Conservation (phyloP, 2,113 vertebrate genomes). For the Pagrus major region DNA sequence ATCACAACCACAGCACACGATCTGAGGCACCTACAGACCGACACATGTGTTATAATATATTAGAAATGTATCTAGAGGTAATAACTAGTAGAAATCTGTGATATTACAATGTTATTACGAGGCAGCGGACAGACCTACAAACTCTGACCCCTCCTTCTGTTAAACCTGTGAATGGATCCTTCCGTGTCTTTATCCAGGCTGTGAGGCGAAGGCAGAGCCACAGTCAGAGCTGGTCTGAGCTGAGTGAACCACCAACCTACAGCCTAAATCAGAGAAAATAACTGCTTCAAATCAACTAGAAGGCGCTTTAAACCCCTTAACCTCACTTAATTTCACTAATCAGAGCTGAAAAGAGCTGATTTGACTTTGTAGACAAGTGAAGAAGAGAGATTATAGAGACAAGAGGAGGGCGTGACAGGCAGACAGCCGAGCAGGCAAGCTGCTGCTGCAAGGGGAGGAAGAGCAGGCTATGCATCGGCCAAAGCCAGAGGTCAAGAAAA, state of each 20-base stretch:
- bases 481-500: conserved; percentile 90
- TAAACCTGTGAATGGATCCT: conserved; percentile 42
- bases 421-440: conserved; percentile 78
- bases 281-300: background rate
- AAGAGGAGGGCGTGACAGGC: conserved; percentile 70
- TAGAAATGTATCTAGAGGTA: rapidly evolving
- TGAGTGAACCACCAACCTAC: background rate
- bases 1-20: background rate
- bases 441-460: conserved; percentile 82
- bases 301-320: background rate
- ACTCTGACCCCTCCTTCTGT: background rate
- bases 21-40: rapidly evolving
- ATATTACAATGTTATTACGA: background rate
- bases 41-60: background rate
- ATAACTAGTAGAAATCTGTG: background rate
- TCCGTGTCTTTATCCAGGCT: conserved; percentile 52
- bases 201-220: conserved; percentile 13
- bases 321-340: conserved; percentile 26
- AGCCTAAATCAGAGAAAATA: background rate
- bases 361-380: conserved; percentile 27
- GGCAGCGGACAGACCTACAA: background rate
- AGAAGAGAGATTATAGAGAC: conserved; percentile 36
- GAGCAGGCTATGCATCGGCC: conserved; percentile 87
- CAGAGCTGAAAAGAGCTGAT: conserved; percentile 48
- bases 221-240: conserved; percentile 37